Evolutionary conservation across 2,113 vertebrate genomes (phyloP).

Genomic region (Mastomys natalensis): DNA sequence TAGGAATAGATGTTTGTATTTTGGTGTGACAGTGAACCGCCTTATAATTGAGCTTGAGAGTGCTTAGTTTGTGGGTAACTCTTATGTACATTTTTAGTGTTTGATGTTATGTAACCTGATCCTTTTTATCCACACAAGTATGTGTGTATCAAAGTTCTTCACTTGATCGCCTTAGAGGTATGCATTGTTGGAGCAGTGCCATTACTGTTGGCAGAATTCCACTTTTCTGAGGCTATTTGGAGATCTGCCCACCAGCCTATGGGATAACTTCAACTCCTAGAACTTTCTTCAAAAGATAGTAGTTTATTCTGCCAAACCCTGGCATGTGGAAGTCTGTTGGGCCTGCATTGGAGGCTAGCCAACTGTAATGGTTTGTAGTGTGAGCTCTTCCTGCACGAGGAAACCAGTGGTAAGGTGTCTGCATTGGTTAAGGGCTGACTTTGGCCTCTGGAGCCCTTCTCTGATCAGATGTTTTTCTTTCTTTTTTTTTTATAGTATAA

Average conservation of each 20-base stretch:
- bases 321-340: not conserved
- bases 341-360: not conserved
- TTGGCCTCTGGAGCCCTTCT: not conserved
- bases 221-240: conserved; percentile 17
- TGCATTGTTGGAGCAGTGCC: not conserved
- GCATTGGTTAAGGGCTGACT: not conserved
- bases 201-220: conserved; percentile 25
- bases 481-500: too few relatives aligned
- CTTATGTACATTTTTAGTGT: not conserved
- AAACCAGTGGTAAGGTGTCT: not conserved
- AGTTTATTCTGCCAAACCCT: not conserved
- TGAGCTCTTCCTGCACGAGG: not conserved
- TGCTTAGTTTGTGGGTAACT: not conserved
- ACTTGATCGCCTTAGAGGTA: not conserved
- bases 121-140: not conserved
- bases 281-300: conserved; percentile 40
- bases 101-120: not conserved
- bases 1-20: conserved; percentile 28
- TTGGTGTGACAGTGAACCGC: conserved; percentile 18
- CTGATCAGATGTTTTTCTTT: not conserved
- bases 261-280: conserved; percentile 14
- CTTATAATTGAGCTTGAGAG: conserved; percentile 31
- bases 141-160: not conserved
- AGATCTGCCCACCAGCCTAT: not conserved
- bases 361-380: not conserved